These are phyloP conservation scores for Scrobipalpa atriplicella DNA, from an alignment of 2,888 invertebrate species.

Conservation along the genomic window DNA sequence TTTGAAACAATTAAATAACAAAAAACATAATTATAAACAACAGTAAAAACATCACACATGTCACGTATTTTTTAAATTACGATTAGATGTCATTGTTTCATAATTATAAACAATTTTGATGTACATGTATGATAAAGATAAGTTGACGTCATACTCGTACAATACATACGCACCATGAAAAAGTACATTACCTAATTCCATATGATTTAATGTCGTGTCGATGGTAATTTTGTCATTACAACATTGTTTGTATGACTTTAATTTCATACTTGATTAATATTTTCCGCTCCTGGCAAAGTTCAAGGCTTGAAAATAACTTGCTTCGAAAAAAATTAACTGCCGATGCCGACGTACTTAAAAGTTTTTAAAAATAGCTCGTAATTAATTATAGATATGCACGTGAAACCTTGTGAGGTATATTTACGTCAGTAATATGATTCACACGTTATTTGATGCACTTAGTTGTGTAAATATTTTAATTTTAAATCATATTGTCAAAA, in stretches of 20 bases:
- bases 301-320: constrained; percentile 10
- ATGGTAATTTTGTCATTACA: constrained; percentile 8
- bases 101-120: constrained; percentile 10
- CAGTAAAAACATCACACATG: no score
- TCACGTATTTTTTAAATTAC: neutral
- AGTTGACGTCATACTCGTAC: constrained; percentile 14
- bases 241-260: neutral
- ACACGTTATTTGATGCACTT: no score
- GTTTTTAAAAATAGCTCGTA: neutral
- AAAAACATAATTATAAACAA: no score
- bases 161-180: constrained; percentile 14
- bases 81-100: neutral
- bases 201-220: constrained; percentile 4
- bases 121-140: neutral
- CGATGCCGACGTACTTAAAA: neutral
- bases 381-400: neutral
- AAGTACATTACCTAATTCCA: constrained; percentile 16
- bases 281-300: constrained; percentile 10
- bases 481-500: no score
- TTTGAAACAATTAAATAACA: no score
- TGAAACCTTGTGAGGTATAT: neutral
- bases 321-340: neutral
- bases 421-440: neutral
- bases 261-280: neutral
- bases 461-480: no score